Evolutionary conservation across 2,797 vertebrate species (phyloP).

Genomic region (Lacerta bilineata): DNA sequence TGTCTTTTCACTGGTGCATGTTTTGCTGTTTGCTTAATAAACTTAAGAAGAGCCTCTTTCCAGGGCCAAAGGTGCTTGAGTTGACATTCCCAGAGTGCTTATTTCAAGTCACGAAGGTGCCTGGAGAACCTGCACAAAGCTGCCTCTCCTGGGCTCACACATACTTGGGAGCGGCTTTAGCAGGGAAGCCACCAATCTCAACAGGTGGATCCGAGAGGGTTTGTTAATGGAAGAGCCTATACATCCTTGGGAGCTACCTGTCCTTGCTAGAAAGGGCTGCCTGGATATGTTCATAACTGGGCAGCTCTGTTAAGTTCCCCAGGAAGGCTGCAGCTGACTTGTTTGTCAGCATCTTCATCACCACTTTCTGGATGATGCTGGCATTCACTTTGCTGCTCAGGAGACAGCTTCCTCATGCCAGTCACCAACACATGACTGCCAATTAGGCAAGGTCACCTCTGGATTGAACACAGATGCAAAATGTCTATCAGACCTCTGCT

Average conservation of each 20-base stretch:
- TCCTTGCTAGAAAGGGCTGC: conserved; percentile 91
- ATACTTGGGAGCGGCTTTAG: not conserved
- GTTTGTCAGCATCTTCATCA: conserved; percentile 91
- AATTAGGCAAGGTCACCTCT: not conserved
- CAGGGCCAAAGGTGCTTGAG: not conserved
- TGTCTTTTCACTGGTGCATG: not conserved
- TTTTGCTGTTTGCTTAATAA: not conserved
- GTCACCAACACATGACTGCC: not conserved
- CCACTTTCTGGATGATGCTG: conserved; percentile 89
- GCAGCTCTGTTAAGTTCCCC: conserved; percentile 90
- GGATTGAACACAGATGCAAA: not conserved
- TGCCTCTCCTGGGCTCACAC: not conserved
- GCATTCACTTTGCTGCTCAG: conserved; percentile 84
- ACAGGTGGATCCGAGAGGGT: not conserved
- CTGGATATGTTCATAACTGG: conserved; percentile 93
- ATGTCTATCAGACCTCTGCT: not conserved
- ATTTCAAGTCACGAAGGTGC: accelerated
- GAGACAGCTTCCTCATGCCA: too few species aligned
- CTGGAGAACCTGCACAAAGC: too few species aligned
- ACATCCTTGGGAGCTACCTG: conserved; percentile 90
- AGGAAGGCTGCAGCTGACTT: conserved; percentile 93
- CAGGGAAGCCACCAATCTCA: not conserved
- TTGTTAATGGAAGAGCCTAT: conserved; percentile 91
- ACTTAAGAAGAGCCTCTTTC: not conserved
- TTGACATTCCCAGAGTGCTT: too few species aligned